Base-by-base conservation (phyloP, 1,140 invertebrate species). In the Achroia grisella region DNA sequence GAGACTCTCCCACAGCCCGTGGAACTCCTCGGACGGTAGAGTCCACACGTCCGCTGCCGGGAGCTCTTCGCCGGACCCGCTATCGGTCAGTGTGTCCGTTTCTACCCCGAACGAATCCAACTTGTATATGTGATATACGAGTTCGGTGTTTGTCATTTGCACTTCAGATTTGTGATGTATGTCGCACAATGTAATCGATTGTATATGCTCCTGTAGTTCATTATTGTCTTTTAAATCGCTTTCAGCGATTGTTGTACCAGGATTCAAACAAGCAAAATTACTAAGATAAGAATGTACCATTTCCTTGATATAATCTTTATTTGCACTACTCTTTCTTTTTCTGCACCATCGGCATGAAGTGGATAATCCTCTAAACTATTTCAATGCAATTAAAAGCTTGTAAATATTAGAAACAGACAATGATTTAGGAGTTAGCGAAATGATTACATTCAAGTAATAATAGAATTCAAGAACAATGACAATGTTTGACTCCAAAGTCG, bases 1-100 rank as follows among this genome's bases (percentile, higher is more conserved):
- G 1, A 99, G 87, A 74, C 89, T 95, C 56, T 98, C 96, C 97
- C 97, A 99, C 0, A 97, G 68, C 8, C 92, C 93, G 65, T 94
- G 85, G 64, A 98, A 94, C 56, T 96, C 91, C 48, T 83, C 56
- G 29, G 91, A 86, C 5, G 97, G 97, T 32, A 99, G 85, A 10
- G 95, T 75, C 89, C 94, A 94, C 56, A 96, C 92, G 54, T 89
- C 91, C 0, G 95, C 93, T 2, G 93, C 90, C 11, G 92, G 81
- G 6, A 95, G 78, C 50, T 91, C 88, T 52, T 93, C 91, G 15
- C 89, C 89, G 9, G 89, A 87, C 6, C 86, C 85, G 23, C 86
- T 86, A 30, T 79, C 73, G 4, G 63, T 71, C 65, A 73, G 63
- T 0, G 66, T 73, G 31, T 80, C 77, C 0, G 60, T 75, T 48